Evolutionary conservation across 2,888 invertebrate genomes (phyloP), one percentile per base, ranked within the genome.

Genomic region (Tineola bisselliella): DNA sequence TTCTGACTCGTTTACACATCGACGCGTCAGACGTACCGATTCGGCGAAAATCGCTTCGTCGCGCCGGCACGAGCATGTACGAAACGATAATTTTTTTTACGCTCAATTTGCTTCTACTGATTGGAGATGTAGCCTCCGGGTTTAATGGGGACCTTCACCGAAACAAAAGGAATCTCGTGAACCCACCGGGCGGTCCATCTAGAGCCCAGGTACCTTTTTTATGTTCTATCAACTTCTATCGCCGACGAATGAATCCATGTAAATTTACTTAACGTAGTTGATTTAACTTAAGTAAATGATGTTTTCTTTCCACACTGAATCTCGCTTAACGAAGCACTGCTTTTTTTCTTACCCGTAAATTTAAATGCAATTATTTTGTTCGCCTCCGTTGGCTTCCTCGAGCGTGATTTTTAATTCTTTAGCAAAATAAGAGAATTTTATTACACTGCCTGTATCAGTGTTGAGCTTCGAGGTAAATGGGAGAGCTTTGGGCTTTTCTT

Each of bases 181-280:
- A 88, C 70, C 88, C 89, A 8, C 84, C 88, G 64, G 90, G 89
- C 52, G 84, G 88, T 6, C 88, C 88, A 0, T 89, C 89, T 59
- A 81, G 90, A 78, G 82, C 90, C 52, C 89, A 90, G 87, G 90
- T 90, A 84, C 69, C 19, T 19, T 43, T 57, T 33, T 59, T 33
- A 59, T 59, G n/a, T 43, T 33, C 38, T 15, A 33, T 33, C 38
- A 1, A 15, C 15, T 43, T 33, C 38, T 15, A 33, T 33, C 38
- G 8, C 17, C 15, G 38, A 15, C 56, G 62, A 54, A 60, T 31
- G 43, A 62, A 62, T 59, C 61, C 61, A 70, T 73, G 72, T 67
- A 77, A 78, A 80, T 81, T 78, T 77, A 76, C 75, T 74, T 75
- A 73, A 71, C 69, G 64, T 64, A 63, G 72, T 73, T 76, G 78